Conservation (phyloP, 2,888 invertebrate genomes). For the Calameuta pallipes region DNA sequence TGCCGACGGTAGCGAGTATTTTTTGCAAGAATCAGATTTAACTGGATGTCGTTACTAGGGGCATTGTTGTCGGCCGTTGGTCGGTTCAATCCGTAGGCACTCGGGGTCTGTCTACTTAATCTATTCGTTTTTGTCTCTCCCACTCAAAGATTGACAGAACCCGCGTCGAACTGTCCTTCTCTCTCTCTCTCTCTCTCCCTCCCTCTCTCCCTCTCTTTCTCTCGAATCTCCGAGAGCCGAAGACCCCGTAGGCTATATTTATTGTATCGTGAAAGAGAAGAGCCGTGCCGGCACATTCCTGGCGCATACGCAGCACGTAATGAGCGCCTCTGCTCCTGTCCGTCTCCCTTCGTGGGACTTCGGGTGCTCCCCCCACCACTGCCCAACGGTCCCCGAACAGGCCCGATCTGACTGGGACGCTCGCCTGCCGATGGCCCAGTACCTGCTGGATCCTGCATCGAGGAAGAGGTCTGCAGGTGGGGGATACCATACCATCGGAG, state of each 20-base stretch:
- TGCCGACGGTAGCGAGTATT: slow-evolving; percentile 27
- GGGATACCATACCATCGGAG: slow-evolving; percentile 24
- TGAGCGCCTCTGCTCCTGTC: slow-evolving; percentile 63
- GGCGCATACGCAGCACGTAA: slow-evolving; percentile 62
- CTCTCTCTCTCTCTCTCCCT: slow-evolving; percentile 21
- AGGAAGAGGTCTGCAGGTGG: slow-evolving; percentile 12
- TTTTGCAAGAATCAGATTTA: slow-evolving; percentile 49
- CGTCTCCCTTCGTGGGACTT: slow-evolving; percentile 48
- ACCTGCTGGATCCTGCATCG: no score
- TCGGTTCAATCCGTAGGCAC: slow-evolving; percentile 40
- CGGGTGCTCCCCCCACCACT: not conserved
- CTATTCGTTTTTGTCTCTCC: slow-evolving; percentile 14
- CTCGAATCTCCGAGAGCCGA: slow-evolving; percentile 6
- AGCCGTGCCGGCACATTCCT: slow-evolving; percentile 58
- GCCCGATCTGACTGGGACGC: no score
- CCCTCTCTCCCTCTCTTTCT: slow-evolving; percentile 32
- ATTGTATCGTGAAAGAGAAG: slow-evolving; percentile 52
- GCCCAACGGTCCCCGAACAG: not conserved
- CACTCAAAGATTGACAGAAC: slow-evolving; percentile 1
- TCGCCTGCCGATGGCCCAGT: no score
- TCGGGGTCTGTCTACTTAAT: slow-evolving; percentile 11
- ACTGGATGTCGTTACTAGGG: slow-evolving; percentile 62
- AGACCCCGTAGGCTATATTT: slow-evolving; percentile 53
- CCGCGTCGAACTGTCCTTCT: not conserved
- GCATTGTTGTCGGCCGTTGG: slow-evolving; percentile 58